Evolutionary conservation across 2,888 invertebrate species (phyloP).

Genomic region (Cepaea hortensis): DNA sequence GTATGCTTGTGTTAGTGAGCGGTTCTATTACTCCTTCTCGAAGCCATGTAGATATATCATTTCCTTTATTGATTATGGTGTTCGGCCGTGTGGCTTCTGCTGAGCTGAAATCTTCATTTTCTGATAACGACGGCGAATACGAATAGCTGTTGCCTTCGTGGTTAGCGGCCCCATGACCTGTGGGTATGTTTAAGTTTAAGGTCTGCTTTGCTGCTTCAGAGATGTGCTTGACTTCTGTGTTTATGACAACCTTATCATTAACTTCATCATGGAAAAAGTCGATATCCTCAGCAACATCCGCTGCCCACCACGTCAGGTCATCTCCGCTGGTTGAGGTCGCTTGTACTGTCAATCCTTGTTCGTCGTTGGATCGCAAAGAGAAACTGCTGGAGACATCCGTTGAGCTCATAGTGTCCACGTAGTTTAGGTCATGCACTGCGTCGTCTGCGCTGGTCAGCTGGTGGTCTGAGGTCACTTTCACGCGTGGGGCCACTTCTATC

Average conservation of each 20-base stretch:
- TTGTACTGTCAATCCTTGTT: background rate
- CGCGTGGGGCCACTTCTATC: background rate
- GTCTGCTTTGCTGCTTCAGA: background rate
- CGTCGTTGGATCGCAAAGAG: conserved; percentile 25
- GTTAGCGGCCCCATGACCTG: background rate
- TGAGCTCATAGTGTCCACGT: background rate
- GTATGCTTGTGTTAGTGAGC: too few species aligned
- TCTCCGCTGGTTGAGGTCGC: conserved; percentile 26
- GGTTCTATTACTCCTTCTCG: too few species aligned
- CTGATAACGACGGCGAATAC: too few species aligned
- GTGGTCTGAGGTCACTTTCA: background rate
- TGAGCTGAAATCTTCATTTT: too few species aligned
- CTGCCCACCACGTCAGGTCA: conserved; percentile 37
- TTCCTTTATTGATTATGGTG: background rate
- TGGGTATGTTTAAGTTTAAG: background rate
- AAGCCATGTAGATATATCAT: background rate
- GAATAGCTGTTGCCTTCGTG: background rate
- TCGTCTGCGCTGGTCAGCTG: background rate
- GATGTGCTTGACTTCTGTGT: too few species aligned
- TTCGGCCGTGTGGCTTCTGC: too few species aligned
- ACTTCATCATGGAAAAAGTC: conserved; percentile 31
- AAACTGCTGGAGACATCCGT: conserved; percentile 28
- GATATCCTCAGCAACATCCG: conserved; percentile 25
- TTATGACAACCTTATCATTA: background rate
- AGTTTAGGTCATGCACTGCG: too few species aligned